A percentile compares a stretch with the other conserved stretches of the same genome.
Evolutionary conservation across 2,113 vertebrate genomes (phyloP).

Genomic region (Cheirogaleus medius): DNA sequence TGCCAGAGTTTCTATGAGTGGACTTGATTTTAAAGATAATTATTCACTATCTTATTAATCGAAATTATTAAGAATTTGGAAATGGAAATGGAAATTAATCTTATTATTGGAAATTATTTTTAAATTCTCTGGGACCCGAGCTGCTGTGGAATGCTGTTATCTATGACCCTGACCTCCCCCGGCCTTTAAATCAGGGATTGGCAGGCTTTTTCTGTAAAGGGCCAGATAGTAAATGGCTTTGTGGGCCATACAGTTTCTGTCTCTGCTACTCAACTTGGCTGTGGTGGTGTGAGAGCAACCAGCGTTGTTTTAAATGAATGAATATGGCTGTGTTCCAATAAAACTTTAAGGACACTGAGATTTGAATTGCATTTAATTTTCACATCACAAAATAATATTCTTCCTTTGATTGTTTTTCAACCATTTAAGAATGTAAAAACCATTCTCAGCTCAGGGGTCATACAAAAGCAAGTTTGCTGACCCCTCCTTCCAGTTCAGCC

Average conservation of each 20-base stretch:
- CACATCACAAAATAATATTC: background rate
- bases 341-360: background rate
- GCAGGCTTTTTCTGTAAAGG: background rate
- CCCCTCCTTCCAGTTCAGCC: background rate
- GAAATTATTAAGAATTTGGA: no score
- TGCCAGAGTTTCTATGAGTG: background rate
- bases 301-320: background rate
- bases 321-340: background rate
- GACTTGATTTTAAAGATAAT: background rate
- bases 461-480: background rate
- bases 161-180: background rate
- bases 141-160: background rate
- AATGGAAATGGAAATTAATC: no score
- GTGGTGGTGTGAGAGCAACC: background rate
- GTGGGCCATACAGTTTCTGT: background rate
- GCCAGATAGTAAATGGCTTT: background rate
- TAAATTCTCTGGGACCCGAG: background rate
- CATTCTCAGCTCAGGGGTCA: background rate
- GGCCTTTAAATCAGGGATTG: background rate
- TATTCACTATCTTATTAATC: background rate
- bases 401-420: constrained; percentile 28
- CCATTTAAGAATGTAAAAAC: background rate
- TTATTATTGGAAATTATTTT: constrained; percentile 9
- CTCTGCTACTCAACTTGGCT: background rate
- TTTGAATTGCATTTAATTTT: background rate